These are phyloP conservation scores for Lepidothrix coronata DNA, from an alignment of 2,113 vertebrate species.

Conservation along the genomic window DNA sequence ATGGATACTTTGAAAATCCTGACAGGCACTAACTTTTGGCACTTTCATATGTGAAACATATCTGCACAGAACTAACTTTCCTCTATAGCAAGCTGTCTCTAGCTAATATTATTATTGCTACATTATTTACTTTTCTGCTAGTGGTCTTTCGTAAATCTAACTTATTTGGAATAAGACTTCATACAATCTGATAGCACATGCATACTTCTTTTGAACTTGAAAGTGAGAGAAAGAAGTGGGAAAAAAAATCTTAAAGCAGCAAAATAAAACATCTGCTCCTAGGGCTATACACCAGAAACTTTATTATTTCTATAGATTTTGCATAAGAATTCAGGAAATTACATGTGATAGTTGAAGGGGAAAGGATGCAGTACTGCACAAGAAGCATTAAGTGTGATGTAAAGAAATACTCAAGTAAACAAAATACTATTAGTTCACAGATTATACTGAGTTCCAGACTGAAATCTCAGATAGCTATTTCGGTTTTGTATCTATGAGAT, in stretches of 20 bases:
- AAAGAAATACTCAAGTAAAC: not conserved
- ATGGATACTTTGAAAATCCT: not conserved
- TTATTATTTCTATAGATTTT: slow-evolving; percentile 14
- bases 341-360: not conserved
- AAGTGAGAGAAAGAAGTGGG: not conserved
- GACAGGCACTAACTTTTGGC: not conserved
- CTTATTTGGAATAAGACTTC: not conserved
- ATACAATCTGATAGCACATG: not conserved
- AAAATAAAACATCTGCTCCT: slow-evolving; percentile 50
- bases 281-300: slow-evolving; percentile 15
- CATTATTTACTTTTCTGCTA: not conserved
- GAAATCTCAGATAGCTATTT: not conserved
- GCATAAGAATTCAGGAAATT: slow-evolving; percentile 50
- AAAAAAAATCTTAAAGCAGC: slow-evolving; percentile 35
- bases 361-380: not conserved
- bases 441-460: not conserved
- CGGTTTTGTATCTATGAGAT: too few relatives aligned
- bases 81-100: not conserved
- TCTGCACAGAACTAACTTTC: not conserved
- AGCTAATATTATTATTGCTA: not conserved
- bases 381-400: not conserved
- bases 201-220: not conserved
- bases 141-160: not conserved
- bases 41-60: not conserved
- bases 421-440: not conserved